Conservation (phyloP, 2,888 invertebrate species). For the Cataglyphis altisquamis region DNA sequence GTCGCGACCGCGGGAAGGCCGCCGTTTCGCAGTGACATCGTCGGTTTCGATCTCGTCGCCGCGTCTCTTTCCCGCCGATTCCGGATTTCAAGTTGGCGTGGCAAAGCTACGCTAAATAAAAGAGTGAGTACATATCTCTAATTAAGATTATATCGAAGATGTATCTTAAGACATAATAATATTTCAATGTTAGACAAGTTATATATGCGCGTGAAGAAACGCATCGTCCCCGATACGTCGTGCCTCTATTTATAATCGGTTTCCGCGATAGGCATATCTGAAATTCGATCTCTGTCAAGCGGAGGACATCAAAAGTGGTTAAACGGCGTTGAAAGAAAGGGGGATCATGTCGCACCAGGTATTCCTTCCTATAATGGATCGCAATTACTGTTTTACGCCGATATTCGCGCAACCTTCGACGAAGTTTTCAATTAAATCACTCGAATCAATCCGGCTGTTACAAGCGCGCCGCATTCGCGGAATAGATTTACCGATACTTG, state of each 20-base stretch:
- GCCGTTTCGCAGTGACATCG: conserved; percentile 23
- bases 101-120: neutral
- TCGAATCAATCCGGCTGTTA: conserved; percentile 16
- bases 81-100: neutral
- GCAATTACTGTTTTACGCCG: conserved; percentile 17
- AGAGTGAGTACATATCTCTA: neutral
- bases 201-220: neutral
- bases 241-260: conserved; percentile 9
- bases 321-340: conserved; percentile 5
- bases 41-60: neutral
- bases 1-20: conserved; percentile 38
- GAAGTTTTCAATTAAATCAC: conserved; percentile 40
- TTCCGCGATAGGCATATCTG: conserved; percentile 33
- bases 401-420: conserved; percentile 27
- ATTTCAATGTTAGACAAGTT: neutral
- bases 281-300: conserved; percentile 43
- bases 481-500: conserved; percentile 25
- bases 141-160: conserved; percentile 2
- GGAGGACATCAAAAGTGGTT: conserved; percentile 40
- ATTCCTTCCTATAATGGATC: neutral
- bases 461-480: conserved; percentile 23
- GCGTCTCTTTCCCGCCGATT: neutral
- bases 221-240: neutral
- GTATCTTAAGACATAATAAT: neutral
- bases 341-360: conserved; percentile 2